phyloP scores from a whole-genome alignment of 1,140 invertebrate genomes.

The Chironomus striatipennis region DNA sequence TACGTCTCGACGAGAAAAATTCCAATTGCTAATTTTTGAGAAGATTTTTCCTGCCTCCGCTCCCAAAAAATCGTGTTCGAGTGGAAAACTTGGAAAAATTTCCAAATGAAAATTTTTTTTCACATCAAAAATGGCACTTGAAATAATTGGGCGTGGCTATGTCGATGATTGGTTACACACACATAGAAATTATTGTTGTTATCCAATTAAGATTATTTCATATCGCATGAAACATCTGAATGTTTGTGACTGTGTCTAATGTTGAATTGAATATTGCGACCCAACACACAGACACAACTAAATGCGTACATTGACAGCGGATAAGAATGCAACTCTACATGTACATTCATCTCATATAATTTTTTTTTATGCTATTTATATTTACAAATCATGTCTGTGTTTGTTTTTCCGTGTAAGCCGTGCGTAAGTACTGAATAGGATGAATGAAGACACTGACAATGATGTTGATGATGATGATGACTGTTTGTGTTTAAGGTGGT shows the following conservation, averaged over 20 bases:
- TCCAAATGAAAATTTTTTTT: neutral
- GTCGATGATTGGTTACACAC: neutral
- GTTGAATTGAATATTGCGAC: neutral
- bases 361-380: neutral
- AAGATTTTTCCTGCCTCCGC: neutral
- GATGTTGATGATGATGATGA: neutral
- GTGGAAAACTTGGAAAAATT: conserved; percentile 2
- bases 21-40: neutral
- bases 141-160: neutral
- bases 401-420: conserved; percentile 6
- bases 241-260: conserved; percentile 15
- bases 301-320: neutral
- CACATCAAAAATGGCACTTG: conserved; percentile 10
- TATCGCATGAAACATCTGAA: conserved; percentile 17
- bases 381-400: conserved; percentile 12
- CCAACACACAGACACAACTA: neutral
- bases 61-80: neutral
- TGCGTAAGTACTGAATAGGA: neutral
- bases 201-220: conserved; percentile 18
- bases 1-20: neutral
- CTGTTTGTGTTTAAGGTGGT: no score
- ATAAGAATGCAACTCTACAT: neutral
- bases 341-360: neutral
- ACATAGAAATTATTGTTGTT: neutral
- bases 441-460: neutral